Evolutionary conservation across 2,888 invertebrate species (phyloP).

Genomic region (Caenorhabditis japonica): DNA sequence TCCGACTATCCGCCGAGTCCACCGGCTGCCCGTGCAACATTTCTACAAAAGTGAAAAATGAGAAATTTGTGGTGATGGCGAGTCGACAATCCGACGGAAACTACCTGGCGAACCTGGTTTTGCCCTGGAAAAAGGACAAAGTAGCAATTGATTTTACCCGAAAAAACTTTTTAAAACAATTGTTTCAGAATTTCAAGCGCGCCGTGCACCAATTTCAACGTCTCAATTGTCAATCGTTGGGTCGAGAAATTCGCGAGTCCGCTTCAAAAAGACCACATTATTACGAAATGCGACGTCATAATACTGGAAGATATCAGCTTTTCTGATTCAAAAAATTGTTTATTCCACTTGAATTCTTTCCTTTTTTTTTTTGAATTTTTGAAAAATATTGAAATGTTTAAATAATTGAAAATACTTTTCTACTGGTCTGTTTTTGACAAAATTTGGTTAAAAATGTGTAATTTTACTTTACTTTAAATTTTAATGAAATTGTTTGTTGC

Average conservation of each 20-base stretch:
- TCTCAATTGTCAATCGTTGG: slow-evolving; percentile 75
- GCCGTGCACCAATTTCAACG: slow-evolving; percentile 75
- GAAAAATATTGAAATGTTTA: too few species aligned
- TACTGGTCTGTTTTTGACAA: too few species aligned
- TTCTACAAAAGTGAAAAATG: slow-evolving; percentile 30
- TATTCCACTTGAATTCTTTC: neutral
- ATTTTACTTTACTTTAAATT: too few species aligned
- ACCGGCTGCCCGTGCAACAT: slow-evolving; percentile 59
- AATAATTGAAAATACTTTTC: too few species aligned
- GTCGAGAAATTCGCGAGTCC: slow-evolving; percentile 76
- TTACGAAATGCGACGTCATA: slow-evolving; percentile 62
- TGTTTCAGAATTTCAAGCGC: slow-evolving; percentile 76
- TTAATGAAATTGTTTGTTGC: too few species aligned
- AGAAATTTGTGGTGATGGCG: slow-evolving; percentile 67
- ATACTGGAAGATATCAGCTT: slow-evolving; percentile 58
- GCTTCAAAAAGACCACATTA: slow-evolving; percentile 67
- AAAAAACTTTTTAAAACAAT: too few species aligned
- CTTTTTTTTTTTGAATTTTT: too few species aligned
- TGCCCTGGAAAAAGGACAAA: slow-evolving; percentile 74
- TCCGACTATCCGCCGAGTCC: slow-evolving; percentile 49
- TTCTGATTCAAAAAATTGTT: slow-evolving; percentile 21
- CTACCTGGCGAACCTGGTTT: slow-evolving; percentile 68
- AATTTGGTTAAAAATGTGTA: too few species aligned
- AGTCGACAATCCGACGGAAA: slow-evolving; percentile 58
- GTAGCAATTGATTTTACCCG: slow-evolving; percentile 5